Conservation (phyloP, 2,113 vertebrate genomes). For the Oreochromis niloticus region DNA sequence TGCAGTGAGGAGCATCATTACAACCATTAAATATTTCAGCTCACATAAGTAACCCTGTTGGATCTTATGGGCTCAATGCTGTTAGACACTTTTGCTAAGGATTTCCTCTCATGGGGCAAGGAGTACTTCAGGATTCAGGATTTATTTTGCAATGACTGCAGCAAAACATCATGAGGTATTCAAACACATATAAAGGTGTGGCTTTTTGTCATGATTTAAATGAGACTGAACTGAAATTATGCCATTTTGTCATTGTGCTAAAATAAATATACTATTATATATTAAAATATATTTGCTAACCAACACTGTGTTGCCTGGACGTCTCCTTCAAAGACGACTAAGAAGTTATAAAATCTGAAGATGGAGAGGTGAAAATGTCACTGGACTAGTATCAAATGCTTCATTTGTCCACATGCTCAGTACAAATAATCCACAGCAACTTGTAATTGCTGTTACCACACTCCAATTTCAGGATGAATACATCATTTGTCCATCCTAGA, state of each 20-base stretch:
- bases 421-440: background rate
- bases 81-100: conserved; percentile 41
- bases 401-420: background rate
- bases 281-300: conserved; percentile 70
- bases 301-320: rapidly evolving
- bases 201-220: too few relatives aligned
- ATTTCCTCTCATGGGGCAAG: conserved; percentile 22
- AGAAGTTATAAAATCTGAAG: background rate
- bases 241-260: conserved; percentile 78
- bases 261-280: conserved; percentile 78
- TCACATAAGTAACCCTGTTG: background rate
- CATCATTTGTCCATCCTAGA: background rate
- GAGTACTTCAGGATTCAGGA: conserved; percentile 31
- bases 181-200: conserved; percentile 26
- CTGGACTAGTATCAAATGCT: background rate
- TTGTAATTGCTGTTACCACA: background rate
- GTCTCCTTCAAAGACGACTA: background rate
- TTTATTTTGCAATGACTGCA: conserved; percentile 47
- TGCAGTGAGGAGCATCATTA: background rate
- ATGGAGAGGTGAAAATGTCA: background rate
- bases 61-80: conserved; percentile 51
- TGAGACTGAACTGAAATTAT: conserved; percentile 71
- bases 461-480: background rate
- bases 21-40: background rate
- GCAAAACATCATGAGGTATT: conserved; percentile 36